These are phyloP conservation scores for Rhopalosiphum nymphaeae DNA, from an alignment of 2,888 invertebrate species.

Conservation along the genomic window DNA sequence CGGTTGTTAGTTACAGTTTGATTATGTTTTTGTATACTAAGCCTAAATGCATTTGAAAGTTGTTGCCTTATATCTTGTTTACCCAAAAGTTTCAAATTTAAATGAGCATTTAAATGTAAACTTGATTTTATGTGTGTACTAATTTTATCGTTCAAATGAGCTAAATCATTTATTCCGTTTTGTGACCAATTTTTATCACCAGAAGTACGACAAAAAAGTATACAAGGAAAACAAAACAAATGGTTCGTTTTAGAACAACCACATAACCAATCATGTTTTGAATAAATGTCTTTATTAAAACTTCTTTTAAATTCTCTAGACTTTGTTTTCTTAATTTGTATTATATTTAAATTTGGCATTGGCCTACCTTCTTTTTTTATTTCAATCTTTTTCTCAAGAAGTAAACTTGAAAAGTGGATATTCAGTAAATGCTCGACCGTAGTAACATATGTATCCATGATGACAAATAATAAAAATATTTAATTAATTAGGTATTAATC, in stretches of 20 bases:
- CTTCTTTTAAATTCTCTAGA: conserved; percentile 42
- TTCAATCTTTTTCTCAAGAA: conserved; percentile 24
- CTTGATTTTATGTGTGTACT: too few species aligned
- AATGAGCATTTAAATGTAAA: too few species aligned
- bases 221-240: conserved; percentile 13
- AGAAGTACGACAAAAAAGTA: neutral
- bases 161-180: too few species aligned
- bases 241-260: conserved; percentile 16
- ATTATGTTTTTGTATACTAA: too few species aligned
- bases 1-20: too few species aligned
- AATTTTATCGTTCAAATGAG: too few species aligned
- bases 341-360: conserved; percentile 38
- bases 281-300: conserved; percentile 35
- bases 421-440: conserved; percentile 25
- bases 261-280: conserved; percentile 65
- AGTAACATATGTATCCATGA: conserved; percentile 13
- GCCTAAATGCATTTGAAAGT: too few species aligned
- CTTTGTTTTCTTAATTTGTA: conserved; percentile 10
- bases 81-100: too few species aligned
- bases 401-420: conserved; percentile 44
- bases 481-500: conserved; percentile 38
- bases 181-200: too few species aligned
- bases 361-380: conserved; percentile 34
- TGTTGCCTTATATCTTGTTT: too few species aligned
- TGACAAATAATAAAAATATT: conserved; percentile 33